Evolutionary conservation across 2,888 invertebrate species (phyloP).

Genomic region (Megamerina dolium): DNA sequence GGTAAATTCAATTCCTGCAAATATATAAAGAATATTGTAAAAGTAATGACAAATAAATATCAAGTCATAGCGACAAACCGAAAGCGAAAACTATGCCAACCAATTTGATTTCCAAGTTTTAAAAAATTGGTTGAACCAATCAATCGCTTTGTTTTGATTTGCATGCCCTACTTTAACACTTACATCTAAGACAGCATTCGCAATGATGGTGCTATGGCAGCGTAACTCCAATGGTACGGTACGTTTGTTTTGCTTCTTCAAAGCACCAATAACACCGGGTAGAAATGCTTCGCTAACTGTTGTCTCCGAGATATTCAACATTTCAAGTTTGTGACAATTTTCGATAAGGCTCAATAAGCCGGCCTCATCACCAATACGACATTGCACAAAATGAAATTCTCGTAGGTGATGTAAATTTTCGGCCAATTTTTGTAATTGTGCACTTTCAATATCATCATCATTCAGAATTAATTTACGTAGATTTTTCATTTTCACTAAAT

Average conservation of each 20-base stretch:
- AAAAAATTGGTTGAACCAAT: too few relatives aligned
- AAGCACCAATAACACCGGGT: background rate
- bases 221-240: slow-evolving; percentile 4
- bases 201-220: slow-evolving; percentile 2
- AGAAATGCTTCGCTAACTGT: slow-evolving; percentile 1
- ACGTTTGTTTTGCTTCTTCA: slow-evolving; percentile 1
- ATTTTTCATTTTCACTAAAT: slow-evolving; percentile 14
- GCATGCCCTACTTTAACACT: too few relatives aligned
- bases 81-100: too few relatives aligned
- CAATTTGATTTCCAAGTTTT: slow-evolving; percentile 3
- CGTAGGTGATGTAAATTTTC: slow-evolving; percentile 16
- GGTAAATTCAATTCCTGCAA: too few relatives aligned
- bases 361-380: slow-evolving; percentile 1
- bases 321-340: slow-evolving; percentile 1
- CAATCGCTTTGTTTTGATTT: too few relatives aligned
- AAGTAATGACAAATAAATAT: too few relatives aligned
- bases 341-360: slow-evolving; percentile 4
- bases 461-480: slow-evolving; percentile 19
- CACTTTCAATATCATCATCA: slow-evolving; percentile 22
- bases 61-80: too few relatives aligned
- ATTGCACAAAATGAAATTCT: slow-evolving; percentile 23
- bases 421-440: slow-evolving; percentile 17
- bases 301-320: slow-evolving; percentile 6
- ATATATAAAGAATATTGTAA: too few relatives aligned
- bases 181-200: slow-evolving; percentile 1